Evolutionary conservation across 2,113 vertebrate genomes (phyloP).

Genomic region (Brienomyrus brachyistius): DNA sequence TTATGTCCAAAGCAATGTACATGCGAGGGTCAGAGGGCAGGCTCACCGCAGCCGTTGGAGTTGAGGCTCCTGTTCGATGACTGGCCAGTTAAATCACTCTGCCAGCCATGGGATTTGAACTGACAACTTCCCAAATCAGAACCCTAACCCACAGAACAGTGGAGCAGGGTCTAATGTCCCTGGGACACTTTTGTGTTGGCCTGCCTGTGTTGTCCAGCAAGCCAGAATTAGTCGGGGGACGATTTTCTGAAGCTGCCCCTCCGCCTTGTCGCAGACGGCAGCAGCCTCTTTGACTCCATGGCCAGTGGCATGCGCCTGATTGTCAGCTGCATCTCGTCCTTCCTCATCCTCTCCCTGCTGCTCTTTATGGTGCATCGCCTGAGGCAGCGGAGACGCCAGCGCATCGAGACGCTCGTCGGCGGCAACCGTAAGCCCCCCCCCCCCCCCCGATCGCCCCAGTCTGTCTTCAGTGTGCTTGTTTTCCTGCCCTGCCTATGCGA

Average conservation of each 20-base stretch:
- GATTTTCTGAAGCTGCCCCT: background rate
- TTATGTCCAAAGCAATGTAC: background rate
- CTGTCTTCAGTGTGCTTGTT: background rate
- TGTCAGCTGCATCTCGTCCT: conserved; percentile 96
- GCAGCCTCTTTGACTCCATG: conserved; percentile 93
- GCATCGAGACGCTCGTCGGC: conserved; percentile 92
- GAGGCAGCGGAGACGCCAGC: conserved; percentile 84
- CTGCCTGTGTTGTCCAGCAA: background rate
- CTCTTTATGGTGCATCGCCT: conserved; percentile 98
- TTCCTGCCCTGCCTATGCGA: background rate
- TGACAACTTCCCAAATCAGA: background rate
- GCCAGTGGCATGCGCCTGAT: conserved; percentile 95
- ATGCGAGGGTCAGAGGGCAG: background rate
- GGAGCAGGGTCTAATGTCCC: background rate
- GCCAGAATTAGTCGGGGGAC: background rate
- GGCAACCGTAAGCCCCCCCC: conserved; percentile 75
- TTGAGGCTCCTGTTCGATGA: background rate
- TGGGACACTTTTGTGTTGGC: background rate
- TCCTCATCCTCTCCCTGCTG: conserved; percentile 94
- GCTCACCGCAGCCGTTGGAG: background rate
- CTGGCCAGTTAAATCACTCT: background rate
- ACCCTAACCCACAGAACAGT: background rate
- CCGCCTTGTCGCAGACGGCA: conserved; percentile 69
- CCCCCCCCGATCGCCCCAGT: background rate
- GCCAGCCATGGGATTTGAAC: background rate